A percentile compares a stretch with the other conserved stretches of the same genome.
Evolutionary conservation across 1,140 invertebrate genomes (phyloP).

Genomic region (Palaemon carinicauda): DNA sequence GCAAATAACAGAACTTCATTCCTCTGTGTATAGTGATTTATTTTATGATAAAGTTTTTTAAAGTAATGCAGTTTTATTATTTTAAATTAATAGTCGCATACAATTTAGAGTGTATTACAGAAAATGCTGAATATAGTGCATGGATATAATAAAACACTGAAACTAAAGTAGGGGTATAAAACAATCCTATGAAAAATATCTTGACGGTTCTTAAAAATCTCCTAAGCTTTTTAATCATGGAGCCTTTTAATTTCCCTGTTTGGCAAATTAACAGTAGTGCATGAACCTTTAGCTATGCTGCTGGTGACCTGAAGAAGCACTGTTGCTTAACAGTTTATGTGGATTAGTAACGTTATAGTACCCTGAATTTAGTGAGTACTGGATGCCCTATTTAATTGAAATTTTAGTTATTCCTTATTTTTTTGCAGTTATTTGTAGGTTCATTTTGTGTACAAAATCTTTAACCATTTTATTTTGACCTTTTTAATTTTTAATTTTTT

Average conservation of each 20-base stretch:
- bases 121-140: too few species aligned
- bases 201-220: too few species aligned
- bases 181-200: too few species aligned
- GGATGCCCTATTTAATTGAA: not conserved
- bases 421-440: slow-evolving; percentile 16
- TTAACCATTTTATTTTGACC: not conserved
- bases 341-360: too few species aligned
- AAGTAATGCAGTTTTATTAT: too few species aligned
- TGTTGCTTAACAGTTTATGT: not conserved
- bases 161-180: too few species aligned
- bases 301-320: not conserved
- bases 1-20: not conserved
- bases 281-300: slow-evolving; percentile 4
- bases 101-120: too few species aligned
- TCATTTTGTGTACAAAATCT: not conserved
- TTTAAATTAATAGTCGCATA: too few species aligned
- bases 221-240: too few species aligned
- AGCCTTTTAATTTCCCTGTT: too few species aligned
- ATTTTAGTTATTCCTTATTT: not conserved
- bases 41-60: too few species aligned
- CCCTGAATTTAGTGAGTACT: not conserved
- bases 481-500: not conserved
- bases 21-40: not conserved
- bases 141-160: too few species aligned
- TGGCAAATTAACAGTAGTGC: slow-evolving; percentile 18